Base-by-base conservation (phyloP, 1,140 invertebrate species). In the Thaumatotibia leucotreta region DNA sequence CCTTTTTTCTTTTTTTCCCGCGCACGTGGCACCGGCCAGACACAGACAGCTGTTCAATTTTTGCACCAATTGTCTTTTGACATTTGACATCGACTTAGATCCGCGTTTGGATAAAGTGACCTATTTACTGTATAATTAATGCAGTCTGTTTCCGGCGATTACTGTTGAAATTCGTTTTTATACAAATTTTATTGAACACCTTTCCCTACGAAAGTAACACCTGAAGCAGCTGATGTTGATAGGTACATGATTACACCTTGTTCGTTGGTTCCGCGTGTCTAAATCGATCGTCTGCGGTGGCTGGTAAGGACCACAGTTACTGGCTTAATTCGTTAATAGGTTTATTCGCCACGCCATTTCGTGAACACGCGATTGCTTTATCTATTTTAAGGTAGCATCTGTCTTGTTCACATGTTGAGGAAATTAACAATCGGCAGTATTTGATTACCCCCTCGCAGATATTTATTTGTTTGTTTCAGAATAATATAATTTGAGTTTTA, bases 71-170 rank as follows among this genome's bases (percentile, higher is more conserved):
- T 72, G 72, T 71, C 50, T 29, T 74, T 73, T 83, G 82, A 84
- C 84, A 82, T 84, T 82, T 80, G 83, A 83, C 80, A 80, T 83
- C 80, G 62, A 31, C 69, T 74, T 80, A 79, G 76, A 85, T 74
- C 66, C 68, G 73, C 76, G 76, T 79, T 78, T 79, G 72, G 81
- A 82, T 84, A 85, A 72, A 68, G 68, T 83, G 80, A 86, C 82
- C 82, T 84, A 88, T 88, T 82, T 83, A 77, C 75, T 77, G 74
- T 79, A 74, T 84, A 86, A 84, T 86, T 84, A 87, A 84, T 83
- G 77, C 80, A 73, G 77, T 74, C 73, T 77, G 86, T 84, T 86
- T 89, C 84, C 86, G 81, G 84, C 70, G 82, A 86, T 89, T 87
- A 87, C 76, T 77, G 72, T 76, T 73, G 73, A 76, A 75, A 74